Conservation (phyloP, 64 coral and sea anemone genomes). For the Catalaphyllia jardinei region DNA sequence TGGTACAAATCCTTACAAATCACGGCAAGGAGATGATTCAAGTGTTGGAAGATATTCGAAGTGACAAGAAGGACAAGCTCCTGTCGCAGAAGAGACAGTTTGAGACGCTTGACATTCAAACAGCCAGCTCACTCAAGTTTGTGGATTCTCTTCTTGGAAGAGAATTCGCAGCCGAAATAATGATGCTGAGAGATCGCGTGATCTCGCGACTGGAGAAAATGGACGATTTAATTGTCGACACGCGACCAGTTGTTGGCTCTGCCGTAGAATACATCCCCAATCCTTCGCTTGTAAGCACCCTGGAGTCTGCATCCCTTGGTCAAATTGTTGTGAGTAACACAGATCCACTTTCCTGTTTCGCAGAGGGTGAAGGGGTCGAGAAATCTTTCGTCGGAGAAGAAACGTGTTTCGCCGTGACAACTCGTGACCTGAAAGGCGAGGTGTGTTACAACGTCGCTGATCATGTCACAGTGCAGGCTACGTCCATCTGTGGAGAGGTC, state of each 20-base stretch:
- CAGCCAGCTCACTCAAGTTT: conserved; percentile 68
- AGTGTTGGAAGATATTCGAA: conserved; percentile 72
- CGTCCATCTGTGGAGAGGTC: conserved; percentile 69
- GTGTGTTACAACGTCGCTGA: conserved; percentile 78
- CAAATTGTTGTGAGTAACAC: conserved; percentile 74
- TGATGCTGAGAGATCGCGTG: conserved; percentile 73
- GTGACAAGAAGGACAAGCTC: conserved; percentile 80
- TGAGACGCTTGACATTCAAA: conserved; percentile 71
- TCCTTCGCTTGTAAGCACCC: conserved; percentile 33
- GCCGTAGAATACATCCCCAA: conserved; percentile 73
- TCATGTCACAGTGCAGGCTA: conserved; percentile 63
- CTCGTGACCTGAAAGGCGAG: conserved; percentile 80
- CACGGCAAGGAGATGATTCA: conserved; percentile 84
- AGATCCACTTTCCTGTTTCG: conserved; percentile 66
- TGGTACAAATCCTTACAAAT: conserved; percentile 62
- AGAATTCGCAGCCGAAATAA: conserved; percentile 73
- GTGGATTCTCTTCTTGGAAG: conserved; percentile 67
- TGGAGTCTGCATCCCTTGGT: conserved; percentile 56
- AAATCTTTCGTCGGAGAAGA: conserved; percentile 80
- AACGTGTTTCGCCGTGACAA: conserved; percentile 69
- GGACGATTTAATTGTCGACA: conserved; percentile 45
- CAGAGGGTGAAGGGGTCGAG: conserved; percentile 71
- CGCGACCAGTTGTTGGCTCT: conserved; percentile 76
- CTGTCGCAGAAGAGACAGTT: conserved; percentile 60
- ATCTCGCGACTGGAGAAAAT: conserved; percentile 23